Evolutionary conservation across 1,140 invertebrate genomes (phyloP).

Genomic region (Drosophila pectinifera): DNA sequence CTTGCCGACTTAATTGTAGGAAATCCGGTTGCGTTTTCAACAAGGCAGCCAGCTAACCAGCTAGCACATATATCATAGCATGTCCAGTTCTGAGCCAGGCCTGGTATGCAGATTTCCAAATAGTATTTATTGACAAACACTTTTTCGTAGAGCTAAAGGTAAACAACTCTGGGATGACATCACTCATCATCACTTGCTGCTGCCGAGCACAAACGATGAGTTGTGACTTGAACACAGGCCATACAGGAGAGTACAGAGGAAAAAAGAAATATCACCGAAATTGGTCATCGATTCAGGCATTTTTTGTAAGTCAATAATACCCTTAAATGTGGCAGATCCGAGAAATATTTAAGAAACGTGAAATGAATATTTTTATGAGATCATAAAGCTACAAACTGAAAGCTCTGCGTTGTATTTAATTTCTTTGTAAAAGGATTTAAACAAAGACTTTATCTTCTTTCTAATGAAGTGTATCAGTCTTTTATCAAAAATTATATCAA

Average conservation of each 20-base stretch:
- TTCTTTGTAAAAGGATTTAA: background rate
- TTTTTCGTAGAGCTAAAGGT: conserved; percentile 50
- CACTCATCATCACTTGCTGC: conserved; percentile 41
- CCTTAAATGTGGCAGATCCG: background rate
- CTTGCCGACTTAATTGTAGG: conserved; percentile 67
- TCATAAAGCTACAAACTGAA: background rate
- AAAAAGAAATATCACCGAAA: conserved; percentile 33
- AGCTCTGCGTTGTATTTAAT: background rate
- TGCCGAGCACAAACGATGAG: conserved; percentile 32
- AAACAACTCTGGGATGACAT: conserved; percentile 67
- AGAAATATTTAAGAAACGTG: conserved; percentile 1
- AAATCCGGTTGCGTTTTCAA: conserved; percentile 64
- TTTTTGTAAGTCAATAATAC: background rate
- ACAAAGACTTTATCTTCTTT: background rate
- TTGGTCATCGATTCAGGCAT: conserved; percentile 11
- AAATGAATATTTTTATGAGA: background rate
- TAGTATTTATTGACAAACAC: conserved; percentile 72
- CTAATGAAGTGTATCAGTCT: background rate
- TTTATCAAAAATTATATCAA: background rate
- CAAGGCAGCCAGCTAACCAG: conserved; percentile 4
- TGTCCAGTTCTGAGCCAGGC: conserved; percentile 44
- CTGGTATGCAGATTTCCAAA: conserved; percentile 54
- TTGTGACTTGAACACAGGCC: conserved; percentile 25
- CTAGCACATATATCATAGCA: conserved; percentile 36
- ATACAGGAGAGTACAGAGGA: conserved; percentile 26